Evolutionary conservation across 2,888 invertebrate genomes (phyloP).

Genomic region (Ligdia adustata): DNA sequence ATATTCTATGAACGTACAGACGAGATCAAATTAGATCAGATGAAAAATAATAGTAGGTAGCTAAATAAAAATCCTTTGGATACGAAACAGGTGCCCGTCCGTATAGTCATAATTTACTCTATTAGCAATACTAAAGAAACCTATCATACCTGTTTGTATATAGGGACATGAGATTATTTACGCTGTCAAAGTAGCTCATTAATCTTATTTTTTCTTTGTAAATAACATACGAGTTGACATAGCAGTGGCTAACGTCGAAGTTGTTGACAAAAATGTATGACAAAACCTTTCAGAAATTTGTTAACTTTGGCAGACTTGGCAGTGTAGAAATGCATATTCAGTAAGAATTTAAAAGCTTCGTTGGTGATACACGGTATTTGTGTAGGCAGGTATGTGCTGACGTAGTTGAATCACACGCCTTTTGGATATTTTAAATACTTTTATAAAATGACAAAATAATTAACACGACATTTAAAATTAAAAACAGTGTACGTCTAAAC

Average conservation of each 20-base stretch:
- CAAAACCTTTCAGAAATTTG: constrained; percentile 11
- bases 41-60: no score
- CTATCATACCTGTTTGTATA: no score
- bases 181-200: not conserved
- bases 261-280: constrained; percentile 15
- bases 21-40: no score
- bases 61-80: no score
- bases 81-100: no score
- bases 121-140: no score
- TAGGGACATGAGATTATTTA: no score
- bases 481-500: no score
- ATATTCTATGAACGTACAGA: no score
- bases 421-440: no score
- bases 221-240: constrained; percentile 2
- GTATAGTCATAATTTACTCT: no score
- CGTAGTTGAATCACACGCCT: not conserved
- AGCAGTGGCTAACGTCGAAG: not conserved
- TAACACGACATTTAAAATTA: no score
- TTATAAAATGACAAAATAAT: not conserved
- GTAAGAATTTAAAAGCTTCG: constrained; percentile 7
- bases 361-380: constrained; percentile 11
- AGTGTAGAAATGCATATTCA: constrained; percentile 10
- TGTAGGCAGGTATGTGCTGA: constrained; percentile 2
- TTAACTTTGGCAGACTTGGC: constrained; percentile 16
- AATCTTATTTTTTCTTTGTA: constrained; percentile 3